Base-by-base conservation (phyloP, 2,888 invertebrate species). In the Polydrusus cervinus region DNA sequence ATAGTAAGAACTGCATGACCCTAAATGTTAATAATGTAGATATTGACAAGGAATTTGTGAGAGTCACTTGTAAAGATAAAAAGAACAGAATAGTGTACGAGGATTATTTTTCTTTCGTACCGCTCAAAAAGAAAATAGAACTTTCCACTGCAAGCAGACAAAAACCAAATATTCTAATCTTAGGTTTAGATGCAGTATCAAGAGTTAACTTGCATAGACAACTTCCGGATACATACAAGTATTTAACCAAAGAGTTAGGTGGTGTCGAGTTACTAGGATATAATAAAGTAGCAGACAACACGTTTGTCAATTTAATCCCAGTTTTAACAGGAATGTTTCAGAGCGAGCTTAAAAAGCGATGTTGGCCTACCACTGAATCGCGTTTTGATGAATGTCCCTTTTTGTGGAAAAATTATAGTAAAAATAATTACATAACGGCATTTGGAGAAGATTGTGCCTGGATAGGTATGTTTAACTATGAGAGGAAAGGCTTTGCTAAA, bases 271-370 rank as follows among this genome's bases (percentile, higher is more conserved):
- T 98, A 84, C 86, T 93, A 79, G 98, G 97, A 6, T 97, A 96
- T 86, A 97, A 95, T 84, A 98, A 97, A 89, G 94, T 98, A 9
- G 98, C 93, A 3, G 97, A 97, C 86, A 98, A 97, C 86, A 97
- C 97, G 0, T 97, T 95, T 85, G 96, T 97, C 0, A 98, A 98
- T 86, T 85, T 98, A 74, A 91, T 94, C 8, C 94, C 97, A 0
- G 90, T 95, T 77, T 87, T 97, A 11, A 91, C 92, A 2, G 97
- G 97, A 0, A 84, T 92, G 53, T 90, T 89, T 51, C 91, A 91
- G 34, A 88, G 88, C 0, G 94, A 95, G 82, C 85, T 95, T 57
- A 88, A 88, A 64, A 87, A 88, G 71, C 89, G 87, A 0, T 96
- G 95, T 83, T 91, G 93, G 90, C 79, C 78, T 3, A 69, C 71